phyloP scores from a whole-genome alignment of 2,113 vertebrate species.

The Muntiacus muntjak region DNA sequence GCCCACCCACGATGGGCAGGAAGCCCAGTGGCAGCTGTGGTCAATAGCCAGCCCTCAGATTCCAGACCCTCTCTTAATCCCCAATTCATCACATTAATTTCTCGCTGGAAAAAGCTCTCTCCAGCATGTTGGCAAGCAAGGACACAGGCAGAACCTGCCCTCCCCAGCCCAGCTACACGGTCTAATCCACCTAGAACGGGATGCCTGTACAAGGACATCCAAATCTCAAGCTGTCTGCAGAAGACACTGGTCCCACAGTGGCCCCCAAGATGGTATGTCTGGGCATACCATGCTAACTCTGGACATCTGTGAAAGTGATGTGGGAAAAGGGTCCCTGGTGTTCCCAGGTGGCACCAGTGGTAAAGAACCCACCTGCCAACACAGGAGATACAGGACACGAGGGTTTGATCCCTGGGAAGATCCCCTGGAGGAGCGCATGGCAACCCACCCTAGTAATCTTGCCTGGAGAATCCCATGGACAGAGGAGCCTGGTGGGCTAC shows the following conservation, averaged over 20 bases:
- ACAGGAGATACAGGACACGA: not conserved
- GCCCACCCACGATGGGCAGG: accelerated
- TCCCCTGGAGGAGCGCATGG: not conserved
- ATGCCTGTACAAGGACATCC: not conserved
- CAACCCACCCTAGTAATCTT: not conserved
- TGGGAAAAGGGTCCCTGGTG: not conserved
- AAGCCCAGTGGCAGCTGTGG: not conserved
- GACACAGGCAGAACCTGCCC: not conserved
- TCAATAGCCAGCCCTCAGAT: not conserved
- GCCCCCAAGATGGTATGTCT: too few species aligned
- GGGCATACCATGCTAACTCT: not conserved
- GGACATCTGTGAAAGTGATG: accelerated
- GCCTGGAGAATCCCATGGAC: not conserved
- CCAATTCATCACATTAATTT: not conserved
- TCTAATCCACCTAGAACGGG: not conserved
- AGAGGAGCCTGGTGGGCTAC: not conserved
- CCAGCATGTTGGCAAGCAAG: not conserved
- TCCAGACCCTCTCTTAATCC: not conserved
- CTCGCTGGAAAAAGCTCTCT: not conserved
- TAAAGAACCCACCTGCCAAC: not conserved
- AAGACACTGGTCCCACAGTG: not conserved
- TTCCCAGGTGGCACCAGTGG: not conserved
- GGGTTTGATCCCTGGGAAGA: not conserved
- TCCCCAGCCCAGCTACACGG: too few species aligned
- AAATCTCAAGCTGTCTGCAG: accelerated